These are phyloP conservation scores for Otus sunia DNA, from an alignment of 2,113 vertebrate genomes.

Conservation along the genomic window DNA sequence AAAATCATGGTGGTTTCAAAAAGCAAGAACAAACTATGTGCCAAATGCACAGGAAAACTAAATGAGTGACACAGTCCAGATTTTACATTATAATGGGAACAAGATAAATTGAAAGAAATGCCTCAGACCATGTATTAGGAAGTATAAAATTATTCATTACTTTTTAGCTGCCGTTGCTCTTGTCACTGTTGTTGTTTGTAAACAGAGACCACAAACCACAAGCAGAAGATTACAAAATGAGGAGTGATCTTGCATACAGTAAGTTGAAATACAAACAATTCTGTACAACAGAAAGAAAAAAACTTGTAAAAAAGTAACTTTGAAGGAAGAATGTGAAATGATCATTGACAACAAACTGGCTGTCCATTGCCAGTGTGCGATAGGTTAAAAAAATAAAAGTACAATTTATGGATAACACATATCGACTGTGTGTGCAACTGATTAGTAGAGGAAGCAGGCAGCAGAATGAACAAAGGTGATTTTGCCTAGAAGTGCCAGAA, in stretches of 20 bases:
- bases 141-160: not conserved
- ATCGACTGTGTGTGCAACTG: not conserved
- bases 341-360: not conserved
- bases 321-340: not conserved
- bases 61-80: not conserved
- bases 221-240: not conserved
- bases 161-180: not conserved
- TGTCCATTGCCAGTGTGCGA: not conserved
- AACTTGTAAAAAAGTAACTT: not conserved
- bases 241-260: not conserved
- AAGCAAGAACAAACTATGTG: not conserved
- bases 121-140: not conserved
- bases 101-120: not conserved
- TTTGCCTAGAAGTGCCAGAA: not conserved
- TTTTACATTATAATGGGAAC: not conserved
- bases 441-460: not conserved
- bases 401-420: not conserved
- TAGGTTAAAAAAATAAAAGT: not conserved
- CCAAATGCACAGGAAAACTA: not conserved
- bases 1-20: not conserved
- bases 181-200: not conserved
- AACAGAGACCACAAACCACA: not conserved
- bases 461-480: not conserved
- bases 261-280: not conserved
- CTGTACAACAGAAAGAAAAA: not conserved